These are phyloP conservation scores for Variabilichromis moorii DNA, from an alignment of 2,113 vertebrate genomes.

Conservation along the genomic window DNA sequence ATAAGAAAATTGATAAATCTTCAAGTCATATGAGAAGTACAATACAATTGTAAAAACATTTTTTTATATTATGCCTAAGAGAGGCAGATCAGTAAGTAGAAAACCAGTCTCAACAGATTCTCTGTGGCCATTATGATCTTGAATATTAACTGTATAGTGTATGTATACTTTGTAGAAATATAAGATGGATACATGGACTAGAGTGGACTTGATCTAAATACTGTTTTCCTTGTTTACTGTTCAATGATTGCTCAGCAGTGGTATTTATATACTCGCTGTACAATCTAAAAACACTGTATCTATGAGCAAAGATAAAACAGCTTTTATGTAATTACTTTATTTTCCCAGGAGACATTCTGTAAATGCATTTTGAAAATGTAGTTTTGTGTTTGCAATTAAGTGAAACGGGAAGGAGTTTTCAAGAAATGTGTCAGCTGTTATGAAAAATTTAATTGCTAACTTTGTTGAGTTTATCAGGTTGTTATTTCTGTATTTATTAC, in stretches of 20 bases:
- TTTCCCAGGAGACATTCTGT: neutral
- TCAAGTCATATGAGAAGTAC: neutral
- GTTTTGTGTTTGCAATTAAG: neutral
- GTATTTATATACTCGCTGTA: neutral
- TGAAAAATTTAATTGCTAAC: neutral
- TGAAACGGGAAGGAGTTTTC: neutral
- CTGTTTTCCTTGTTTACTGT: neutral
- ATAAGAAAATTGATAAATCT: neutral
- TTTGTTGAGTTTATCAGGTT: neutral
- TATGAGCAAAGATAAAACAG: neutral
- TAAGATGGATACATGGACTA: neutral
- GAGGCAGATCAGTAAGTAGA: neutral
- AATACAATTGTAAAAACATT: neutral
- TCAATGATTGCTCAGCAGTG: neutral
- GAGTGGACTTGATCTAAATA: neutral
- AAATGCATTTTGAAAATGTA: neutral
- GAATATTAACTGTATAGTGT: neutral
- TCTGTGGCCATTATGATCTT: neutral
- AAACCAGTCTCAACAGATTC: neutral
- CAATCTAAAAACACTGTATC: neutral
- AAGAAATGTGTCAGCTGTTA: neutral
- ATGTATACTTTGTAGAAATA: neutral
- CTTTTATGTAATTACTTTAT: neutral
- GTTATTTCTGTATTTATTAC: neutral
- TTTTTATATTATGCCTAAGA: neutral